Evolutionary conservation across 2,113 vertebrate species (phyloP).

Genomic region (Rhinogobius similis): DNA sequence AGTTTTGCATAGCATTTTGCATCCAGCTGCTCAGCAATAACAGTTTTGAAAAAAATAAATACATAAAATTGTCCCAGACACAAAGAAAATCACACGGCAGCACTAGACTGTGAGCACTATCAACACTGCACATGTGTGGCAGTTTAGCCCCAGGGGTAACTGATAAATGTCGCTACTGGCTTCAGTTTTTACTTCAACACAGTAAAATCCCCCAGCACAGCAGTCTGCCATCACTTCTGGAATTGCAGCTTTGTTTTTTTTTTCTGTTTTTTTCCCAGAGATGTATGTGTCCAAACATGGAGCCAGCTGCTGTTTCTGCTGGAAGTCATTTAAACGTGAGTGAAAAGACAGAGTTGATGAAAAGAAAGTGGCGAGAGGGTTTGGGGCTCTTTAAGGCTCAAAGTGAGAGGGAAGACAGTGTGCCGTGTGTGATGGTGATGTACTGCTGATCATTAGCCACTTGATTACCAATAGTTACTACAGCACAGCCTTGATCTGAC

Average conservation of each 20-base stretch:
- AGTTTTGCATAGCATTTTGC: background rate
- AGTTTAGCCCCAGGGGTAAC: slow-evolving; percentile 58
- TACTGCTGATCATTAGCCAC: slow-evolving; percentile 45
- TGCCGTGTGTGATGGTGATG: slow-evolving; percentile 22
- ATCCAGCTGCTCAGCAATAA: background rate
- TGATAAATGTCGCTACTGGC: slow-evolving; percentile 56
- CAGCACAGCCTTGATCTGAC: slow-evolving; percentile 30
- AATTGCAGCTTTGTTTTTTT: slow-evolving; percentile 39
- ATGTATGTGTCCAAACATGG: slow-evolving; percentile 37
- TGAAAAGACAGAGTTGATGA: slow-evolving; percentile 14
- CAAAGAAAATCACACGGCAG: slow-evolving; percentile 18
- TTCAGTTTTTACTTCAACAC: slow-evolving; percentile 45
- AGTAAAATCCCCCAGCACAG: slow-evolving; percentile 38
- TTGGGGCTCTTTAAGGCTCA: slow-evolving; percentile 6
- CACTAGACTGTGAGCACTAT: slow-evolving; percentile 36
- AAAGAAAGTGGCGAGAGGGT: background rate
- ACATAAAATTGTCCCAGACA: slow-evolving; percentile 10
- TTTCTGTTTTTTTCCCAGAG: slow-evolving; percentile 14
- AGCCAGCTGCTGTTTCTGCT: slow-evolving; percentile 25
- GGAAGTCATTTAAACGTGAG: slow-evolving; percentile 31
- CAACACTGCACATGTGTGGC: slow-evolving; percentile 61
- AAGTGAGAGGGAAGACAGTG: background rate
- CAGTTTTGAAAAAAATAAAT: background rate
- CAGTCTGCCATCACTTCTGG: slow-evolving; percentile 42
- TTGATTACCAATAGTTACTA: slow-evolving; percentile 51